Conservation (phyloP, 2,113 vertebrate species). For the Echinops telfairi region DNA sequence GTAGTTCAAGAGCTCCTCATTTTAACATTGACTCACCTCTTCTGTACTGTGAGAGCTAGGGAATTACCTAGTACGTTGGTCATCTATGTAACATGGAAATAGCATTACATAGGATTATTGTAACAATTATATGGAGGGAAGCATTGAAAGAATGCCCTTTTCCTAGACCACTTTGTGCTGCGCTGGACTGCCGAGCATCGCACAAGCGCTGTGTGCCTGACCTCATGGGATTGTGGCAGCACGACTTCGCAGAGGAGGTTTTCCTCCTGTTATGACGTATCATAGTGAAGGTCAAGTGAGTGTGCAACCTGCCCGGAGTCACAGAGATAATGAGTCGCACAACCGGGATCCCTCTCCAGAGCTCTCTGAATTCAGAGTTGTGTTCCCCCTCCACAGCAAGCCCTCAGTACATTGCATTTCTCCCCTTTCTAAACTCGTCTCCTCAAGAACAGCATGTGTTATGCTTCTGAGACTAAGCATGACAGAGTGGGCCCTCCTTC, state of each 20-base stretch:
- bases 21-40: background rate
- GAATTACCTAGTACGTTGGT: background rate
- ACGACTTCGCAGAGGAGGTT: background rate
- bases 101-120: background rate
- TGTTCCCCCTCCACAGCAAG: background rate
- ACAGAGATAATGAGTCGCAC: background rate
- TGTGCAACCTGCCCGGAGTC: background rate
- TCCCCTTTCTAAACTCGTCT: background rate
- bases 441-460: background rate
- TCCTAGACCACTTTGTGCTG: background rate
- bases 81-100: background rate
- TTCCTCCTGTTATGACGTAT: background rate
- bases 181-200: background rate
- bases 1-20: background rate
- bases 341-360: background rate
- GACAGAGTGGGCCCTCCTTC: background rate
- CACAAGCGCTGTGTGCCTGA: background rate
- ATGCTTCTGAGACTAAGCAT: background rate
- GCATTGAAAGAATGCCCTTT: background rate
- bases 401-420: background rate
- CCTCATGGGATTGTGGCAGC: background rate
- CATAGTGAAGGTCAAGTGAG: background rate
- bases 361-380: constrained; percentile 6
- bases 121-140: background rate
- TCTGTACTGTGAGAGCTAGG: background rate